Evolutionary conservation across 2,113 vertebrate genomes (phyloP).

Genomic region (Ovis aries): ARS-UI_Ramb_v3.0 NC_056069.1:36352501-36353000

Average conservation of each 20-base stretch:
- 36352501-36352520: background rate
- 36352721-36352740: background rate
- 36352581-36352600: background rate
- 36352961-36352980: background rate
- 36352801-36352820: background rate
- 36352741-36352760: background rate
- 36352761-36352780: background rate
- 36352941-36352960: fast-evolving
- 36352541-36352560: no score
- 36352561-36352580: background rate
- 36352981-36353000: background rate
- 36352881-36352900: background rate
- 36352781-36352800: background rate
- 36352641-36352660: background rate
- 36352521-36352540: no score
- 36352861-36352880: background rate
- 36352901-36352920: fast-evolving
- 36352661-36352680: background rate
- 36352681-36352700: background rate
- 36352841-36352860: background rate
- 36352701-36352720: background rate
- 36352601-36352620: background rate
- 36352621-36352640: background rate
- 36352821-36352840: background rate
- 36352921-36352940: background rate